Conservation (phyloP, 2,888 invertebrate species). For the Chrysolina oricalcia region DNA sequence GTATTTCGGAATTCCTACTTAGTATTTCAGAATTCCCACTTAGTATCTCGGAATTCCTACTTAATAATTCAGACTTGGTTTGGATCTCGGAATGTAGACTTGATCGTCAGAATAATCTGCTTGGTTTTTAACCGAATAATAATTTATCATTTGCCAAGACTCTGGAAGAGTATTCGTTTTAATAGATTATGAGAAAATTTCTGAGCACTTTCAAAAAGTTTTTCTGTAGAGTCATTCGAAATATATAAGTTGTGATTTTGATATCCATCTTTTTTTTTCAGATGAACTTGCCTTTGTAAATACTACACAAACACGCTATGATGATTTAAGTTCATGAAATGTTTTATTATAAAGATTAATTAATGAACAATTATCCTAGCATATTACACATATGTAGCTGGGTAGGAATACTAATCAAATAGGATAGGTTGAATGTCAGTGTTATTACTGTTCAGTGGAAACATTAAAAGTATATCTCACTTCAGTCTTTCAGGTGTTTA, state of each 20-base stretch:
- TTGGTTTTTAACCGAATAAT: no score
- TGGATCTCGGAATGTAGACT: no score
- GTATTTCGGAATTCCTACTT: no score
- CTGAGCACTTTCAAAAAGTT: neutral
- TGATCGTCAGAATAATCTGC: no score
- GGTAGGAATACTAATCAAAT: constrained; percentile 42
- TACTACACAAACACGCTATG: constrained; percentile 41
- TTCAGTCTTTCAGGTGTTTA: constrained; percentile 51
- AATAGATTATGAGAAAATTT: neutral
- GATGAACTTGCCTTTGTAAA: constrained; percentile 55
- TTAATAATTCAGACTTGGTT: no score
- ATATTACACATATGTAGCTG: constrained; percentile 28
- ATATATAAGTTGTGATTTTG: neutral
- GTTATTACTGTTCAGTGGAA: constrained; percentile 29
- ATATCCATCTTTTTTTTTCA: constrained; percentile 35
- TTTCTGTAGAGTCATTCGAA: neutral
- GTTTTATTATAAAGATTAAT: constrained; percentile 33
- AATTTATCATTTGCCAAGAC: no score
- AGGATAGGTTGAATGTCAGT: constrained; percentile 41
- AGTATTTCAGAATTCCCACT: no score
- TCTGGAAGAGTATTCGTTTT: neutral
- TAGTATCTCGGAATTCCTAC: no score
- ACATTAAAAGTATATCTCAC: constrained; percentile 45
- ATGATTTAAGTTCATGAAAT: constrained; percentile 5
- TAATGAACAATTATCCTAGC: constrained; percentile 6